Conservation (phyloP, 2,888 invertebrate genomes). For the Chaetoderma sp. region DNA sequence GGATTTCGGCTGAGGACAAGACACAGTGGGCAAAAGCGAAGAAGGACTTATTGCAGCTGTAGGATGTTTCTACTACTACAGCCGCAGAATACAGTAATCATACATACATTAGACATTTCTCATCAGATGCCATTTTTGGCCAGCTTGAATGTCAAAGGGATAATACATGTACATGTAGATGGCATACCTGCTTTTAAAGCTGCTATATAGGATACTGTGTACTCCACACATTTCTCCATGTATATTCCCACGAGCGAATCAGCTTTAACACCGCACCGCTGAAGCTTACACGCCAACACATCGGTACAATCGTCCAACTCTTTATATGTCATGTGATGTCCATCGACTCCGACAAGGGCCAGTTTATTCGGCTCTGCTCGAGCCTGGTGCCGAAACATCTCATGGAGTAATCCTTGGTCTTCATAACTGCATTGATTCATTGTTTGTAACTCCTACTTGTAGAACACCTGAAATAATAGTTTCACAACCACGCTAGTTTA, state of each 20-base stretch:
- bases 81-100: too few relatives aligned
- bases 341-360: constrained; percentile 50
- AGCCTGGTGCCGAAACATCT: constrained; percentile 61
- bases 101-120: neutral
- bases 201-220: constrained; percentile 66
- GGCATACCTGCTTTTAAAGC: constrained; percentile 68
- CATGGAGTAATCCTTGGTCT: constrained; percentile 58
- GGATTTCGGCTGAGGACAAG: too few relatives aligned
- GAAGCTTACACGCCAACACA: constrained; percentile 55
- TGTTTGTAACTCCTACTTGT: neutral
- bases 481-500: too few relatives aligned
- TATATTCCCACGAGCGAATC: constrained; percentile 67
- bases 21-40: too few relatives aligned
- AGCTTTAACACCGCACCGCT: constrained; percentile 50
- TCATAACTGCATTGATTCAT: constrained; percentile 36
- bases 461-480: too few relatives aligned
- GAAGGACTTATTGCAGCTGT: too few relatives aligned
- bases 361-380: constrained; percentile 50
- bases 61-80: too few relatives aligned
- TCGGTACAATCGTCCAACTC: constrained; percentile 60
- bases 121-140: neutral
- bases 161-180: neutral
- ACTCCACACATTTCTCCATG: constrained; percentile 66
- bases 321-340: constrained; percentile 50
- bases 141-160: neutral